Percentiles rank a stretch among this genome's conserved stretches.
Conservation (phyloP, 2,113 vertebrate species). For the Azemiops feae region DNA sequence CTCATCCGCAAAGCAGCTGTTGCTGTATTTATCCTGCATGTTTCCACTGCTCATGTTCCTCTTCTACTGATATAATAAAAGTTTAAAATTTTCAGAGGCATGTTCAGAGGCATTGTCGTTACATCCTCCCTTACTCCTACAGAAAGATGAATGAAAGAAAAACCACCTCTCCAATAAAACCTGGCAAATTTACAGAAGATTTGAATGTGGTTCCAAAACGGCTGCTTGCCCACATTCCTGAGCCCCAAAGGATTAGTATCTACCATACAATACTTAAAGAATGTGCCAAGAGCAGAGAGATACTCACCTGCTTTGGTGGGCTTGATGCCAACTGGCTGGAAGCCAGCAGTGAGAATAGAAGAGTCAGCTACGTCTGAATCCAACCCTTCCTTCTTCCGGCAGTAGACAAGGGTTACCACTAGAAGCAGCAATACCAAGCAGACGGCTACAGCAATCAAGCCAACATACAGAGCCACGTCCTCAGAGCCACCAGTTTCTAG, state of each 20-base stretch:
- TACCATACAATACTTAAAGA: not conserved
- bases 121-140: not conserved
- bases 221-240: not conserved
- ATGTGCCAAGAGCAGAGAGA: not conserved
- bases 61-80: not conserved
- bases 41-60: not conserved
- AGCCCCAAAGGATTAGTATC: not conserved
- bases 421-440: conserved; percentile 91
- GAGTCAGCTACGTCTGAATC: conserved; percentile 95
- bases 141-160: not conserved
- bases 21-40: not conserved
- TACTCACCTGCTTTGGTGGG: conserved; percentile 94
- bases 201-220: not conserved
- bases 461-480: conserved; percentile 93
- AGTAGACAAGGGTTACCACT: conserved; percentile 88
- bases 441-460: conserved; percentile 89
- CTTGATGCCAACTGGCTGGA: conserved; percentile 98
- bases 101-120: not conserved
- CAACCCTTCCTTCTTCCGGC: conserved; percentile 91
- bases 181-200: not conserved
- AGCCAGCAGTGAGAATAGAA: conserved; percentile 96
- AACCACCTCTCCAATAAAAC: not conserved
- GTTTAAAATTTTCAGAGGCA: not conserved
- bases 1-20: not conserved
- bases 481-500: conserved; percentile 81